These are phyloP conservation scores for Medauroidea extradentata DNA, from an alignment of 1,140 invertebrate species.

Conservation along the genomic window DNA sequence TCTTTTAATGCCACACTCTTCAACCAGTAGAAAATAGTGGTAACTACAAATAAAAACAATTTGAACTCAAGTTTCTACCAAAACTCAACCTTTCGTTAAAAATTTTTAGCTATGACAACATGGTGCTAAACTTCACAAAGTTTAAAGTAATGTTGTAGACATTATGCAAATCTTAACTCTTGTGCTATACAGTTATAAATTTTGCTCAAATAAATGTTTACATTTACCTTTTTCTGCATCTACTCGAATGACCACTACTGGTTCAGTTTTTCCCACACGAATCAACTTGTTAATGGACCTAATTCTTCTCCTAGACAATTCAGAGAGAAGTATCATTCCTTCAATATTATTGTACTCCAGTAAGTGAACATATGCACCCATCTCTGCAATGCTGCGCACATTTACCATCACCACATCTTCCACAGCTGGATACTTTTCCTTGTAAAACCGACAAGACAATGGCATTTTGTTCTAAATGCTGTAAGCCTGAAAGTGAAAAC, in stretches of 20 bases:
- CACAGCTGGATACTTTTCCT: conserved; percentile 95
- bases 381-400: conserved; percentile 96
- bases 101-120: no score
- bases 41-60: no score
- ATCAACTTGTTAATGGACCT: conserved; percentile 99
- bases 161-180: no score
- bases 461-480: conserved; percentile 60
- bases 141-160: no score
- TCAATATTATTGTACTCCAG: conserved; percentile 99
- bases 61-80: no score
- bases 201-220: no score
- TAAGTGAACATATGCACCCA: conserved; percentile 98
- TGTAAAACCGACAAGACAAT: conserved; percentile 95
- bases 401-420: conserved; percentile 99
- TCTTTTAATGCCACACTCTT: no score
- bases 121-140: no score
- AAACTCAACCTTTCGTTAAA: no score
- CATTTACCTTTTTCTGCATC: conserved; percentile 95
- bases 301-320: conserved; percentile 96
- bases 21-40: no score
- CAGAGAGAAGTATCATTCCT: conserved; percentile 93
- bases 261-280: conserved; percentile 96
- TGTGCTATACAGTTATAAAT: no score
- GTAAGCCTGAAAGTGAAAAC: no score
- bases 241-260: conserved; percentile 98